Base-by-base conservation (phyloP, 2,113 vertebrate species). In the Pseudorhombus dupliciocellatus region DNA sequence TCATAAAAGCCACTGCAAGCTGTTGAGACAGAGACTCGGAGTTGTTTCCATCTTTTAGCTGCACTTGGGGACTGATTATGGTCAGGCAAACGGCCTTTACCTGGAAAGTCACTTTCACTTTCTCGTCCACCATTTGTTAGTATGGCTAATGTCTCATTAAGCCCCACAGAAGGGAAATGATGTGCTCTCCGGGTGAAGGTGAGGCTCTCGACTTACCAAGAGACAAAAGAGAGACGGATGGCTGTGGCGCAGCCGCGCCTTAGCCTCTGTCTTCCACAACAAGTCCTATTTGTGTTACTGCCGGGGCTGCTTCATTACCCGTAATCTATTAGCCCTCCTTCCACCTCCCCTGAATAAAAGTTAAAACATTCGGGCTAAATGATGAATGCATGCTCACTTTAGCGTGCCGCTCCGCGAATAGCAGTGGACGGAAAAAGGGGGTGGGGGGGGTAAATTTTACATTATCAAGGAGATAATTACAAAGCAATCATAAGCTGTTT, bases 401-500 rank as follows among this genome's bases (percentile, higher is more conserved):
- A 79, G 81, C 66, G 22, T 70, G 75, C 62, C 48, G 64, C 66
- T 84, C 54, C 63, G 42, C 7, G 51, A 54, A 70, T 63, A 82
- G 75, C 73, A 84, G 69, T 79, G 84, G 84, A 82, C 40, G 8
- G 53, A 73, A 70, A 74, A 66, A 69, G 71, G 63, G 66, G 77
- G 74, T 77, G 66, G 34, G 77, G 65, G 78, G 85, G 85, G 75
- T 74, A 74, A 51, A 79, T 88, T 89, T 85, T 88, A 88, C 87
- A 90, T 90, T 85, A 89, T 90, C 83, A 80, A 71, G 88, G 81
- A 86, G 87, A 91, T 92, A 86, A 91, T 90, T 91, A 89, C 87
- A 90, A 90, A 89, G 89, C 87, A 90, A 90, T 91, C 89, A 90
- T 86, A 88, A 86, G 76, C 86, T 57, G 80, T 90, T 90, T 90